phyloP scores from a whole-genome alignment of 2,888 invertebrate genomes.

The Tenthredo distinguenda region DNA sequence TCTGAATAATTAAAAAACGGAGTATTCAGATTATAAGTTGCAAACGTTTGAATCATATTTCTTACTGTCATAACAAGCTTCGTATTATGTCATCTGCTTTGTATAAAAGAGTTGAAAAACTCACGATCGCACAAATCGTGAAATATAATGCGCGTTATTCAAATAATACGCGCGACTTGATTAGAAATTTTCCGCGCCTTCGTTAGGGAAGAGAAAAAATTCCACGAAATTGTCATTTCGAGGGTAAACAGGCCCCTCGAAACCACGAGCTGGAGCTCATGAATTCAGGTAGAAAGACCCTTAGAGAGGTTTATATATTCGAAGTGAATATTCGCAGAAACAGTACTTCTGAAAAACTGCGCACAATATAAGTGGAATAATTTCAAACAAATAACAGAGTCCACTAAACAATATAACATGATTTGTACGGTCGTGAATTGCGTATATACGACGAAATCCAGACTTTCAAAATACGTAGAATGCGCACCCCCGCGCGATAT shows the following conservation, averaged over 20 bases:
- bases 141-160: neutral
- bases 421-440: constrained; percentile 3
- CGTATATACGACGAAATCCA: neutral
- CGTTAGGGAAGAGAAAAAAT: neutral
- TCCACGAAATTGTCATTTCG: neutral
- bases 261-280: neutral
- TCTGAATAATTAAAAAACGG: neutral
- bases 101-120: neutral
- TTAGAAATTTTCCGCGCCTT: neutral
- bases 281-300: neutral
- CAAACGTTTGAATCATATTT: neutral
- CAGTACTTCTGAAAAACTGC: neutral
- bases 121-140: neutral
- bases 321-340: neutral
- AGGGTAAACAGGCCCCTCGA: neutral
- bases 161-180: neutral
- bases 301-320: neutral
- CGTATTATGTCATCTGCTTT: neutral
- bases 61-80: constrained; percentile 1
- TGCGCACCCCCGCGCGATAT: neutral
- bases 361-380: neutral
- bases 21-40: neutral
- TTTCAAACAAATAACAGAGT: neutral
- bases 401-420: neutral
- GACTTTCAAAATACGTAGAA: neutral